Evolutionary conservation across 2,797 vertebrate species (phyloP), one percentile per base, ranked within the genome.

Genomic region (Lepilemur septentrionalis): DNA sequence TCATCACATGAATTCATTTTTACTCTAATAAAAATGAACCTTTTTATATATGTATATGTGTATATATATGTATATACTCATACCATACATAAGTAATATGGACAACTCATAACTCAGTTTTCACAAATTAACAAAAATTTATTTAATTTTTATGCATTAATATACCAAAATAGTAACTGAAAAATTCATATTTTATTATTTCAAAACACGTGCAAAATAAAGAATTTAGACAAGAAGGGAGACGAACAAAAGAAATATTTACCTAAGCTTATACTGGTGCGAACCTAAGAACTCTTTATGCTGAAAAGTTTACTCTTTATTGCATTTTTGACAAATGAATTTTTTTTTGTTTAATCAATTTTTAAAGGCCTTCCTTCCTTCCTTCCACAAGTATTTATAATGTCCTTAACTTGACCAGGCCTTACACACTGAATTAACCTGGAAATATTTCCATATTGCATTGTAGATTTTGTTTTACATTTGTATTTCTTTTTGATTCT

Each of bases 271-370:
- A 70, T 50, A 43, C 17, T 55, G 13, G 41, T 59, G 14, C 52
- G 12, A 67, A 23, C 61, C 23, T 41, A 84, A 81, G 41, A 57
- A 82, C 28, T 91, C 7, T 88, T 78, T 73, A 67, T 78, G 2
- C 69, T 88, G 35, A 67, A 82, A 91, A 88, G 18, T 69, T 92
- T 84, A 38, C 22, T 81, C 22, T 91, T 94, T 93, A 35, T 89
- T 32, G 46, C 0, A 38, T 41, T 84, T 92, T 70, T 63, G 22
- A 78, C 18, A 91, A 48, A n/a, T 65, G 10, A 65, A 22, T 69
- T n/a, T 28, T 85, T 85, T 59, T 87, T 55, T 59, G 32, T 50
- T 94, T 30, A 79, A 57, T 72, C 4, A 32, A 32, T 35, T 63
- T 72, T 72, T 35, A 91, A 73, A 76, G 57, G 20, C 52, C 52